Conservation (phyloP, 2,797 vertebrate species). For the Crenuchus spilurus region DNA sequence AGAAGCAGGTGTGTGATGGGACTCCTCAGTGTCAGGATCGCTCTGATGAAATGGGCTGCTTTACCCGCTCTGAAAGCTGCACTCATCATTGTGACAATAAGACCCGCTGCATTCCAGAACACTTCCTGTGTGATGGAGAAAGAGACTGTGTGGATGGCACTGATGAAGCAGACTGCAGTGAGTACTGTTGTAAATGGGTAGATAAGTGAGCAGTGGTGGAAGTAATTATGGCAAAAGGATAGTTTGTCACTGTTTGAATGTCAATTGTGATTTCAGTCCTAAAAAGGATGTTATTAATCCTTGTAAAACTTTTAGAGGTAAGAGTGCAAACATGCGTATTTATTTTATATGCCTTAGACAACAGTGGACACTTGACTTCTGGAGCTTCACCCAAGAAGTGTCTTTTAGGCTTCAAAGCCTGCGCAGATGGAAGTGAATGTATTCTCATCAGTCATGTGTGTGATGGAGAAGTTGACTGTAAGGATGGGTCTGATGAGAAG, state of each 20-base stretch:
- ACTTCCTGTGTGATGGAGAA: slow-evolving; percentile 77
- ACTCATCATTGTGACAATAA: slow-evolving; percentile 70
- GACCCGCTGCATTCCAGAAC: slow-evolving; percentile 71
- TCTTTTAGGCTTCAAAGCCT: slow-evolving; percentile 72
- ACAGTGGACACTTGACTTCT: not conserved
- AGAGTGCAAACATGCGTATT: too few species aligned
- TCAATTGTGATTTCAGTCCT: too few species aligned
- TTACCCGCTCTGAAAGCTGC: slow-evolving; percentile 68
- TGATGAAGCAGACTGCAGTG: slow-evolving; percentile 77
- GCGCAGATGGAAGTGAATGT: slow-evolving; percentile 78
- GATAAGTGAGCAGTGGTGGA: not conserved
- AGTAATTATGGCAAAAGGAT: too few species aligned
- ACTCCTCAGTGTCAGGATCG: slow-evolving; percentile 73
- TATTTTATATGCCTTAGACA: too few species aligned
- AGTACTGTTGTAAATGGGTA: slow-evolving; percentile 57
- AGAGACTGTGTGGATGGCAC: slow-evolving; percentile 72
- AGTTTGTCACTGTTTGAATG: too few species aligned
- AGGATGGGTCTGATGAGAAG: slow-evolving; percentile 87
- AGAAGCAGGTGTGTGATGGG: slow-evolving; percentile 72
- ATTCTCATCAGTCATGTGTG: slow-evolving; percentile 81
- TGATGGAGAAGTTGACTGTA: slow-evolving; percentile 86
- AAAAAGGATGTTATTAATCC: too few species aligned
- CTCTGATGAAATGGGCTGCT: slow-evolving; percentile 77
- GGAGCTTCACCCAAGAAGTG: slow-evolving; percentile 59
- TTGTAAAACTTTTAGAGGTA: too few species aligned